Evolutionary conservation across 2,888 invertebrate species (phyloP).

Genomic region (Polymixis lichenea): DNA sequence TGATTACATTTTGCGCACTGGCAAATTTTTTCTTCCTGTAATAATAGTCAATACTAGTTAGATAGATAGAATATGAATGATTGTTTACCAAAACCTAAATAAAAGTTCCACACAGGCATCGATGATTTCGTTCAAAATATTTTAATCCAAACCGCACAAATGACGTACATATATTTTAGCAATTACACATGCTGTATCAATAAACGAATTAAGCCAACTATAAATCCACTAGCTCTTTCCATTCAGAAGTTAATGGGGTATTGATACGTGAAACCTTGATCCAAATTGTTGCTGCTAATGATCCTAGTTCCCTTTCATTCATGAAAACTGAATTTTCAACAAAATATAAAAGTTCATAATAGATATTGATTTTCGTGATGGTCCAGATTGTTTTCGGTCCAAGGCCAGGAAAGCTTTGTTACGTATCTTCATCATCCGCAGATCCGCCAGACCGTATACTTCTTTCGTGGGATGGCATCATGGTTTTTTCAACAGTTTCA

Average conservation of each 20-base stretch:
- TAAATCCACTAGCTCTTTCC: slow-evolving; percentile 42
- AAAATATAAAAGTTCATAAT: slow-evolving; percentile 34
- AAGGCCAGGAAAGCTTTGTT: slow-evolving; percentile 14
- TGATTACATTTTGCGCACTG: too few species aligned
- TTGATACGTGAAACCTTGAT: slow-evolving; percentile 66
- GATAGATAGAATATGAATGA: background rate
- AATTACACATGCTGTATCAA: slow-evolving; percentile 36
- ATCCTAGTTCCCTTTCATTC: slow-evolving; percentile 49
- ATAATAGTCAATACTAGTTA: background rate
- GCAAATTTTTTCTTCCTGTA: too few species aligned
- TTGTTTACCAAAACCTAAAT: background rate
- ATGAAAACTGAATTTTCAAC: slow-evolving; percentile 39
- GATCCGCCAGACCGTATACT: background rate
- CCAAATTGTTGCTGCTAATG: slow-evolving; percentile 64
- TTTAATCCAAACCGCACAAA: slow-evolving; percentile 26
- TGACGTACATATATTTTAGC: slow-evolving; percentile 26
- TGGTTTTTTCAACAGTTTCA: background rate
- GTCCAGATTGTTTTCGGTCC: slow-evolving; percentile 15
- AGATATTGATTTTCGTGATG: slow-evolving; percentile 40
- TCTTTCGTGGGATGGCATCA: background rate
- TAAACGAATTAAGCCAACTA: slow-evolving; percentile 39
- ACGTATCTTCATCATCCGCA: too few species aligned
- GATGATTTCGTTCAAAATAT: slow-evolving; percentile 6
- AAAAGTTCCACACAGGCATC: background rate
- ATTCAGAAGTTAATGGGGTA: slow-evolving; percentile 65